Evolutionary conservation across 1,140 invertebrate species (phyloP).

Genomic region (Penaeus chinensis): DNA sequence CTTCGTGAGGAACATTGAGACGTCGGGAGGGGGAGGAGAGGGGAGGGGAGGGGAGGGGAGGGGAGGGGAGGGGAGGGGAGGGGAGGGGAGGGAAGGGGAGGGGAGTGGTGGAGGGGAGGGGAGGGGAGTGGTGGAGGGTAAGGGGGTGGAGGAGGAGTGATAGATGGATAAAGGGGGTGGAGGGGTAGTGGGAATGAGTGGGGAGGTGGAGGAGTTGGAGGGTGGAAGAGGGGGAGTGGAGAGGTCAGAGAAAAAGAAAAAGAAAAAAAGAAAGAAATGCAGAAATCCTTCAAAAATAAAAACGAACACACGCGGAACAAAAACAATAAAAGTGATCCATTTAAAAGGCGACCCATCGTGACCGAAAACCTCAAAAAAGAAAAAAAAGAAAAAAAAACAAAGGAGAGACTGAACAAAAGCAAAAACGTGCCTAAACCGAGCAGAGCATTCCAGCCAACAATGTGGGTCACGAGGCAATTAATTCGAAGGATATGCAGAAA

Average conservation of each 20-base stretch:
- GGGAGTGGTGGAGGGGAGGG: not conserved
- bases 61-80: not conserved
- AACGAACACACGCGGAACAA: not conserved
- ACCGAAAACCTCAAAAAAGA: too few species aligned
- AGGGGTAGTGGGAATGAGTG: not conserved
- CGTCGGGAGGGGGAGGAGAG: too few species aligned
- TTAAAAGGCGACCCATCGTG: too few species aligned
- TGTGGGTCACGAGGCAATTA: too few species aligned
- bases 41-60: not conserved
- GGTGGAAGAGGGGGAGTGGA: not conserved
- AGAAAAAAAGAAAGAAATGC: not conserved
- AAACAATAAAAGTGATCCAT: not conserved
- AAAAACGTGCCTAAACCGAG: too few species aligned
- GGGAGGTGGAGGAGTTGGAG: not conserved
- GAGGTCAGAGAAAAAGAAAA: not conserved
- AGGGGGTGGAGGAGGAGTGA: not conserved
- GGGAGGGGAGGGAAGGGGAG: not conserved
- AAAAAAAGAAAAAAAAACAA: too few species aligned
- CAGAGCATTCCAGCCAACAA: too few species aligned
- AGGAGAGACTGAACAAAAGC: too few species aligned
- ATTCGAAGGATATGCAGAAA: too few species aligned
- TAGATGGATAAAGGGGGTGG: not conserved
- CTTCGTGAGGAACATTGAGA: too few species aligned
- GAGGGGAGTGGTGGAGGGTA: not conserved
- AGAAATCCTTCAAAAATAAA: not conserved